A percentile compares a stretch with the other conserved stretches of the same genome.
Evolutionary conservation across 2,797 vertebrate species (phyloP).

Genomic region (Pseudochaenichthys georgianus): DNA sequence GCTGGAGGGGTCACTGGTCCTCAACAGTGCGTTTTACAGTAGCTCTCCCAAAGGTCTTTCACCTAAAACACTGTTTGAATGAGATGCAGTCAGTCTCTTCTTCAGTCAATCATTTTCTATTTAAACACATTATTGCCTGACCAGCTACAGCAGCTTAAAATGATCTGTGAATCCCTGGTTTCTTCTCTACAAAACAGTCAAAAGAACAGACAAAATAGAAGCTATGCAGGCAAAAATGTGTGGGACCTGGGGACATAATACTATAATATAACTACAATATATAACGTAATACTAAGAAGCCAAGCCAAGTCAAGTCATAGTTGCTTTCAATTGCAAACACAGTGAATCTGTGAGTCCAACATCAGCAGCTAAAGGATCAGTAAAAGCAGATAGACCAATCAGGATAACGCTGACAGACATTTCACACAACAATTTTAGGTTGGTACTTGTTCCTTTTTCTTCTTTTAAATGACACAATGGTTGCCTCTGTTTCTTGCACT

Average conservation of each 20-base stretch:
- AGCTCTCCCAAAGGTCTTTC: conserved; percentile 32
- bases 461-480: conserved; percentile 31
- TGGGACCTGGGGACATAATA: not conserved
- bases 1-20: conserved; percentile 28
- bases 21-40: conserved; percentile 33
- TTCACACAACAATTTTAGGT: not conserved
- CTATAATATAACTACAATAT: not conserved
- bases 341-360: conserved; percentile 12
- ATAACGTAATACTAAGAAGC: not conserved
- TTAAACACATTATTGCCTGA: conserved; percentile 28
- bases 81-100: conserved; percentile 9
- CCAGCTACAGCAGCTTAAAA: conserved; percentile 50
- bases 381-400: not conserved
- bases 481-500: conserved; percentile 42
- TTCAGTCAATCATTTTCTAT: too few relatives aligned
- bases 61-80: conserved; percentile 1
- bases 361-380: conserved; percentile 32
- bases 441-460: not conserved
- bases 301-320: not conserved
- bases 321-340: conserved; percentile 6
- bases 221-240: not conserved
- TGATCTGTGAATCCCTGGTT: conserved; percentile 58
- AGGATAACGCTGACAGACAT: not conserved
- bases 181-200: conserved; percentile 19
- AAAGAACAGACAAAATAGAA: not conserved